Conservation (phyloP, 2,113 vertebrate genomes). For the Craseonycteris thonglongyai region DNA sequence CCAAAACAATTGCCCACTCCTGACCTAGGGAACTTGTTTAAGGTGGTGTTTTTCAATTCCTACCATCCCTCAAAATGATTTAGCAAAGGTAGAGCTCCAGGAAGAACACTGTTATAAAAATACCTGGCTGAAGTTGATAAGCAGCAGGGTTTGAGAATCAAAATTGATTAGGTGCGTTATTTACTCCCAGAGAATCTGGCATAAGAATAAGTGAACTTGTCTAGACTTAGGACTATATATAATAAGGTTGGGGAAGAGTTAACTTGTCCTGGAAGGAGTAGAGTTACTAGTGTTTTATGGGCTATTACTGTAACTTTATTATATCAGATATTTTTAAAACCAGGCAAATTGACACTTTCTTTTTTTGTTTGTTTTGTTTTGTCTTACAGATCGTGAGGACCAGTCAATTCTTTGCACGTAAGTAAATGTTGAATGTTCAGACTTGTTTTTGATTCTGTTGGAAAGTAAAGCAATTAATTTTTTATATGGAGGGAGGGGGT, state of each 20-base stretch:
- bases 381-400: constrained; percentile 94
- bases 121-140: background rate
- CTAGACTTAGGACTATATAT: background rate
- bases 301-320: background rate
- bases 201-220: background rate
- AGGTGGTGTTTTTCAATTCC: background rate
- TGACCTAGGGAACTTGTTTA: background rate
- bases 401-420: constrained; percentile 99
- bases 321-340: background rate
- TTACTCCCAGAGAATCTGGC: background rate
- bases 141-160: background rate
- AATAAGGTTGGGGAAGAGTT: background rate
- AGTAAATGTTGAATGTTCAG: constrained; percentile 76
- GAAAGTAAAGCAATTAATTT: background rate
- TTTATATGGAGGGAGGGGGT: background rate
- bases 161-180: background rate
- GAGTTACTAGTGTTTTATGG: background rate
- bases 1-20: too few species aligned
- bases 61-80: background rate
- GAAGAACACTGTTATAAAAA: background rate
- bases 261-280: background rate
- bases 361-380: constrained; percentile 71
- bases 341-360: constrained; percentile 57
- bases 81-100: background rate
- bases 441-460: background rate